These are phyloP conservation scores for Balaenoptera acutorostrata DNA, from an alignment of 2,113 vertebrate species.

Conservation along the genomic window DNA sequence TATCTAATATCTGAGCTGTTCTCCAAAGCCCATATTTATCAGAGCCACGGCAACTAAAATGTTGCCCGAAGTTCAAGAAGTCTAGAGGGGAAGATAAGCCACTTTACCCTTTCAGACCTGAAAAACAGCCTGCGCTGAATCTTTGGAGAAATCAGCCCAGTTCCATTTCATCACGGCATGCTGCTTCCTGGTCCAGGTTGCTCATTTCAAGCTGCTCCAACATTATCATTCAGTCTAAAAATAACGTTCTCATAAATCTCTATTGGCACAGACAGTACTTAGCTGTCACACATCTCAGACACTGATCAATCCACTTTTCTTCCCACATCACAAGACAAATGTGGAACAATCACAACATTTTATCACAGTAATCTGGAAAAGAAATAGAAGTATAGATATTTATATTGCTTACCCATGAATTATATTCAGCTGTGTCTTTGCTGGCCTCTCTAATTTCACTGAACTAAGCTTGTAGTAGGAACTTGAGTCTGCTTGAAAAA, in stretches of 20 bases:
- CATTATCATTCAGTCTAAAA: conserved; percentile 60
- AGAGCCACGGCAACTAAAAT: not conserved
- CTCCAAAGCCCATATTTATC: conserved; percentile 1
- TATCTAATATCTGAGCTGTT: not conserved
- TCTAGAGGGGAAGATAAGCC: not conserved
- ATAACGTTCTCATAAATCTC: conserved; percentile 26
- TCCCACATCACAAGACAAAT: conserved; percentile 28
- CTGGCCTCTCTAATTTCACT: conserved; percentile 34
- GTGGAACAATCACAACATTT: not conserved
- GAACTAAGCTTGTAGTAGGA: conserved; percentile 51
- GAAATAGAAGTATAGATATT: not conserved
- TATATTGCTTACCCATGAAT: conserved; percentile 74
- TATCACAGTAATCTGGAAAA: conserved; percentile 19
- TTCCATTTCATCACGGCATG: not conserved
- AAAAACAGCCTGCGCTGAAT: not conserved
- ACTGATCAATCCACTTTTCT: not conserved
- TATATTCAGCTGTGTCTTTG: conserved; percentile 35
- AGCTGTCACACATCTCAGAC: conserved; percentile 15
- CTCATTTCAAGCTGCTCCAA: conserved; percentile 46
- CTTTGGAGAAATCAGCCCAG: conserved; percentile 54
- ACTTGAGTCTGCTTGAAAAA: not conserved
- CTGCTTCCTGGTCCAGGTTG: conserved; percentile 55
- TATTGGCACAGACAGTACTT: not conserved
- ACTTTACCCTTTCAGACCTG: not conserved
- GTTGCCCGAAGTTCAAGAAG: not conserved